A percentile compares a stretch with the other conserved stretches of the same genome.
Conservation (phyloP, 2,113 vertebrate genomes). For the Bos taurus region DNA sequence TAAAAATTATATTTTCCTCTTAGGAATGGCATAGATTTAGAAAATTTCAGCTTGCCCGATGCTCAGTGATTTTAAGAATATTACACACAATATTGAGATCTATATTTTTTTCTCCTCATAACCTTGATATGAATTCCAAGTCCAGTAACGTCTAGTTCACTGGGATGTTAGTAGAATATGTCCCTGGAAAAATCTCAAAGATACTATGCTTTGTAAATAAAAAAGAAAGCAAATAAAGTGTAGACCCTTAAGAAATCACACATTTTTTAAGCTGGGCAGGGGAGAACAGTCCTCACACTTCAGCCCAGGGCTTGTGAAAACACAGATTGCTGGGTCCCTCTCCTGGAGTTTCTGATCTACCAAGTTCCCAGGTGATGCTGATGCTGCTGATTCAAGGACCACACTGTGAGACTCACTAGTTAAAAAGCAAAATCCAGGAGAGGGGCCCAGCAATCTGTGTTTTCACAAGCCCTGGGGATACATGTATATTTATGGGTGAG, state of each 20-base stretch:
- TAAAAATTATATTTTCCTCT: conserved; percentile 53
- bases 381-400: background rate
- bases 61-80: conserved; percentile 46
- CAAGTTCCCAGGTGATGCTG: background rate
- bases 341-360: background rate
- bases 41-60: conserved; percentile 46
- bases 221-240: background rate
- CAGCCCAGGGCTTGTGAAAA: background rate
- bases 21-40: conserved; percentile 31
- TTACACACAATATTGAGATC: conserved; percentile 12
- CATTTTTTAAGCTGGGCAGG: background rate
- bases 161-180: conserved; percentile 10
- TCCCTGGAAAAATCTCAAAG: conserved; percentile 37
- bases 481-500: background rate
- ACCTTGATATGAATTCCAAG: conserved; percentile 43
- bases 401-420: background rate
- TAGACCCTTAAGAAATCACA: background rate
- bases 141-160: conserved; percentile 19
- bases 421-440: background rate
- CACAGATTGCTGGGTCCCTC: background rate
- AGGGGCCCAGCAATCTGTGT: background rate
- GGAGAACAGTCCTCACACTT: background rate
- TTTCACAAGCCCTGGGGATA: background rate
- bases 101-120: conserved; percentile 37
- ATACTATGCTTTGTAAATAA: background rate